Base-by-base conservation (phyloP, 2,888 invertebrate genomes). In the Mythimna ferrago region DNA sequence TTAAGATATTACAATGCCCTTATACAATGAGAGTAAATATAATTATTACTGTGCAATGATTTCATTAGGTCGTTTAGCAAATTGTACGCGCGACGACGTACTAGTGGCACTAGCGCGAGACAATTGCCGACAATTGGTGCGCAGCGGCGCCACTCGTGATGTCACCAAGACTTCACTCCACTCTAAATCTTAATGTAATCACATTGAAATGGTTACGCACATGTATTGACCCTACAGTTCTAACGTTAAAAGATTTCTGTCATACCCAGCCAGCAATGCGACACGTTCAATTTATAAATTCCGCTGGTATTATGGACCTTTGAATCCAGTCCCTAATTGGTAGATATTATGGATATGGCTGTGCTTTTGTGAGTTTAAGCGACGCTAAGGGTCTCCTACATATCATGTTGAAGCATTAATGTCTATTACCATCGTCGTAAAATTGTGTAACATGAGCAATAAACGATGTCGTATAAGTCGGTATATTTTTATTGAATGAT, bases 111-210 rank as follows among this genome's bases (percentile, higher is more conserved):
- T 86, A 88, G 92, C 91, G 89, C 91, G 92, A 93, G 94, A 93
- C 95, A 96, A 96, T 95, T 95, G 95, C 87, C 78, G 80, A 83
- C 94, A 95, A 95, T 95, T 95, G 94, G 92, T 92, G 92, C 92
- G 91, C 84, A 89, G 90, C 91, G 95, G 95, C 95, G 95, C 95
- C 95, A 92, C 77, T 85, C 87, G 91, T 95, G 95, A 95, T 95
- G 95, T 95, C 95, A 95, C 89, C 92, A 77, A 76, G 82, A 79
- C 83, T 82, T 84, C 82, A 84, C 80, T 78, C 80, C 80, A 86
- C 76, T 85, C 70, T 82, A 78, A 86, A 86, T 84, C 85, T 78
- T 80, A 78, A 78, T 82, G 84, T 77, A 73, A 76, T 84, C 80
- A 77, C 81, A 72, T 82, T 77, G 62, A 81, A 80, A 66, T 63